Evolutionary conservation across 2,113 vertebrate genomes (phyloP), one percentile per base, ranked within the genome.

Genomic region (Platycercus adscitus): DNA sequence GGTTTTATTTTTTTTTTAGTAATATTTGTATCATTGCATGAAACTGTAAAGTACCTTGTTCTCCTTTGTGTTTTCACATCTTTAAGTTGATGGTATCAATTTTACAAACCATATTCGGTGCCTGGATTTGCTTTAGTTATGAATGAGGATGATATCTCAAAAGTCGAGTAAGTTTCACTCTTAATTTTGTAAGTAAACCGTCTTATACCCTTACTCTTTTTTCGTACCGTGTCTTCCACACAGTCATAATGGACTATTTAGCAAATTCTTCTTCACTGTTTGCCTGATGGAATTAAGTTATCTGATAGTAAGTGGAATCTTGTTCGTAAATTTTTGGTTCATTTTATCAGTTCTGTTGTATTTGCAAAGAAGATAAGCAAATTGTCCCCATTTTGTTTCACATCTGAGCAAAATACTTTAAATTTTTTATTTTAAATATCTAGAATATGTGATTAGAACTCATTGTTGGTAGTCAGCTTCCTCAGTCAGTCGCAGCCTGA

Each of bases 291-390:
- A 52, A 35, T 77, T 86, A n/a, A 39, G 16, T 65, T 94, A 66
- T 81, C 47, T 95, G 53, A 50, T 63, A 81, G 50, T 63, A 31
- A 44, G 26, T 85, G 43, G 33, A 80, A 35, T 14, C 41, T 81
- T 85, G 16, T 2, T 64, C 31, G 13, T 28, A 44, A 26, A 20
- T 31, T 78, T 71, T 60, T 90, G 25, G 17, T 87, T 80, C 7
- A 3, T 89, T 96, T 87, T 50, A 60, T 91, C 37, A 72, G 37
- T 73, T 71, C 24, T 49, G 13, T 63, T 86, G 53, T 88, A 68
- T 77, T 91, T 89, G 61, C 61, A 88, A 88, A 79, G 63, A 87
- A 89, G 69, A 55, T 72, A 88, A 93, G 86, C 68, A 93, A 92
- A 72, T 88, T 61, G 25, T 73, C 55, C 78, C 35, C 6, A 8